Conservation (phyloP, 1,140 invertebrate species). For the Holotrichia oblita region DNA sequence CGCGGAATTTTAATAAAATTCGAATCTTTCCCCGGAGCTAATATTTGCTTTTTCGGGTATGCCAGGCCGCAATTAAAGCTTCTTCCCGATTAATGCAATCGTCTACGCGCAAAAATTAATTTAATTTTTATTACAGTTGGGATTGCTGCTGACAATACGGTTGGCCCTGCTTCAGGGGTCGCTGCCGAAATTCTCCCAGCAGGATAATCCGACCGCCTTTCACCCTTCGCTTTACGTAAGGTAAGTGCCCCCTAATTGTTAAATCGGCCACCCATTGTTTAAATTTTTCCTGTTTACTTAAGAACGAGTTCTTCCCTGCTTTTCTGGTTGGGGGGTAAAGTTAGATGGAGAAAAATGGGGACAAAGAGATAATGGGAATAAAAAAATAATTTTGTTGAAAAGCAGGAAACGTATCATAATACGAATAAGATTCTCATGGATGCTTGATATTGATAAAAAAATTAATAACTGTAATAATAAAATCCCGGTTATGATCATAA, state of each 20-base stretch:
- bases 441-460: too few species aligned
- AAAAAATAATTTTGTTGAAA: too few species aligned
- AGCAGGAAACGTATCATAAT: too few species aligned
- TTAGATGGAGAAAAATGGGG: too few species aligned
- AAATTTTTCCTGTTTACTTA: too few species aligned
- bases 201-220: slow-evolving; percentile 88
- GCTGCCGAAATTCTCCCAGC: slow-evolving; percentile 81
- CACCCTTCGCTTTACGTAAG: slow-evolving; percentile 75
- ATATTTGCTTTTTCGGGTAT: too few species aligned
- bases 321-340: too few species aligned
- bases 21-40: slow-evolving; percentile 18
- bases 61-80: not conserved
- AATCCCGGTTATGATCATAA: too few species aligned
- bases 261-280: not conserved
- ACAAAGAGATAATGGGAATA: too few species aligned
- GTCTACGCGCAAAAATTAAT: not conserved
- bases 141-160: slow-evolving; percentile 69
- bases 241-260: slow-evolving; percentile 63
- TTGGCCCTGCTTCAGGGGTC: slow-evolving; percentile 78
- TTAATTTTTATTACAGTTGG: slow-evolving; percentile 63
- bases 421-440: too few species aligned
- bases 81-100: not conserved
- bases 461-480: too few species aligned
- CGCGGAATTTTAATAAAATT: slow-evolving; percentile 24
- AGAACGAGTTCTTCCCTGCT: too few species aligned